Evolutionary conservation across 2,888 invertebrate genomes (phyloP), one percentile per base, ranked within the genome.

Genomic region (Synergus gifuensis): DNA sequence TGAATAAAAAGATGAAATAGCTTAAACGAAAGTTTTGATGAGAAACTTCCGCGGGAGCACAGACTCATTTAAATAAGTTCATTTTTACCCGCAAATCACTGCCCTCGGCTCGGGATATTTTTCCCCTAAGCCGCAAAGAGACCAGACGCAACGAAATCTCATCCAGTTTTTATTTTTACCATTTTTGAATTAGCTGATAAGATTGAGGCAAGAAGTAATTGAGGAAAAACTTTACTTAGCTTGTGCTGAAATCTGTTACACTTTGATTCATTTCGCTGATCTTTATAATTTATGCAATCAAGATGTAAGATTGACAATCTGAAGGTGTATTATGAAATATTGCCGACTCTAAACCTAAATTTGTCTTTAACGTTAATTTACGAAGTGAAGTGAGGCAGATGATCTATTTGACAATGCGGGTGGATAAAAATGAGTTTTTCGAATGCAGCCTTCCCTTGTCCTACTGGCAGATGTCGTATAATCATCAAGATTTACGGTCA

Each of bases 401-500:
- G 69, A 73, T 46, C 49, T 28, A 73, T 73, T 73, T 73, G 69
- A 73, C 49, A 73, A 73, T 54, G 69, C 49, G 69, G 49, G 69
- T 73, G 18, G 69, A 36, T 28, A 73, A 73, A 73, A 73, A 73
- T 73, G 4, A 12, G 28, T 73, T 73, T 73, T n/a, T 73, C n/a
- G n/a, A 73, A 36, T 49, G n/a, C 69, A 73, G 11, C n/a, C 69
- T 73, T 54, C 69, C 11, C 69, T 73, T 73, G 69, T 73, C 69
- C 49, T 73, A 54, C 36, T 54, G 54, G 69, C 49, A 73, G 36
- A 73, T 73, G 69, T 73, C 69, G 69, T 73, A 73, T 73, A 73
- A 73, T 54, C 69, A 54, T 73, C 36, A 73, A 73, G 69, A 73
- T 73, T 73, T 73, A 73, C 69, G 69, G 46, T 28, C 69, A 73